These are phyloP conservation scores for Pyxicephalus adspersus DNA, from an alignment of 2,113 vertebrate species.

Conservation along the genomic window DNA sequence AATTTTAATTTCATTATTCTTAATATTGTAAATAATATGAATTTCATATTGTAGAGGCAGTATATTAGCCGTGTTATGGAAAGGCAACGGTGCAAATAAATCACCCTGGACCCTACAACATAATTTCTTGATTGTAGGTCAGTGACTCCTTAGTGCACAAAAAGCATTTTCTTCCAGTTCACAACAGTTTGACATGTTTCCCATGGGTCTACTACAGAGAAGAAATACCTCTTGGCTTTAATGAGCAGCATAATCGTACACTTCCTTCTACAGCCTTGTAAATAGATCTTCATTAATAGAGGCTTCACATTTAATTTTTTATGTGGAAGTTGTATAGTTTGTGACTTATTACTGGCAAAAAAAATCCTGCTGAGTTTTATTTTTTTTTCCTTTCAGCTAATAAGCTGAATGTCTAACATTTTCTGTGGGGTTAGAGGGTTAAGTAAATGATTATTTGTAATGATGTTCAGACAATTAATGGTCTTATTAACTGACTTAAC, in stretches of 20 bases:
- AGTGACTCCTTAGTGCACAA: conserved; percentile 67
- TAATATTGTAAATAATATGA: too few relatives aligned
- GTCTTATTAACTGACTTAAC: conserved; percentile 63
- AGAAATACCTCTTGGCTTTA: conserved; percentile 61
- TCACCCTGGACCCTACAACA: conserved; percentile 55
- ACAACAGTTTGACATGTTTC: conserved; percentile 69
- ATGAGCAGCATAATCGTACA: conserved; percentile 65
- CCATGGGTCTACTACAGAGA: conserved; percentile 65
- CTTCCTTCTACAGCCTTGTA: conserved; percentile 62
- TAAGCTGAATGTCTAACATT: conserved; percentile 65
- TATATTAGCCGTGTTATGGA: conserved; percentile 24
- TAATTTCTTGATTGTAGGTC: conserved; percentile 57
- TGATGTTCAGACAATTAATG: conserved; percentile 57
- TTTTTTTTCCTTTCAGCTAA: conserved; percentile 56
- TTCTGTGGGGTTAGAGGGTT: conserved; percentile 60
- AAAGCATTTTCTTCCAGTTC: conserved; percentile 64
- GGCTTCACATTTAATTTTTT: conserved; percentile 58
- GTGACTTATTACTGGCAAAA: conserved; percentile 36
- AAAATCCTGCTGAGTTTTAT: conserved; percentile 57
- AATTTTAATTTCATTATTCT: too few relatives aligned
- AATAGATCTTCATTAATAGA: conserved; percentile 72
- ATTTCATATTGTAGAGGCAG: conserved; percentile 21
- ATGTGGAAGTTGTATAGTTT: conserved; percentile 53
- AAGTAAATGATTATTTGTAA: conserved; percentile 65
- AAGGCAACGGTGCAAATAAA: conserved; percentile 37